phyloP scores from a whole-genome alignment of 1,140 invertebrate species.

The Steinernema khuongi region DNA sequence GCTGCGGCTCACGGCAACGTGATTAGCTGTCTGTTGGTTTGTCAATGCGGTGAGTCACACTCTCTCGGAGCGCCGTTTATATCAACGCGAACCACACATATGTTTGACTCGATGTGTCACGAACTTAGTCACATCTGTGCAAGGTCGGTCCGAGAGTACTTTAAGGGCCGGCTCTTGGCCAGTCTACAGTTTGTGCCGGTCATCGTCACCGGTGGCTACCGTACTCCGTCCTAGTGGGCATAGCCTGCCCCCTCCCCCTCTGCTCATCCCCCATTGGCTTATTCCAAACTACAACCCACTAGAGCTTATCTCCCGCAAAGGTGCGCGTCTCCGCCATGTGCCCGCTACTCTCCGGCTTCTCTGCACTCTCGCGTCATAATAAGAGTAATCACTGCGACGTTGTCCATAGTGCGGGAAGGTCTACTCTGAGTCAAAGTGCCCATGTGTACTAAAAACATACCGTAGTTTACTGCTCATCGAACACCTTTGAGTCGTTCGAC shows the following conservation, averaged over 20 bases:
- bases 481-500: no score
- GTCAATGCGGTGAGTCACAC: background rate
- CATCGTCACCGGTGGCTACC: no score
- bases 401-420: background rate
- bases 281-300: background rate
- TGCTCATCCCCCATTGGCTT: no score
- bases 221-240: no score
- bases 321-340: background rate
- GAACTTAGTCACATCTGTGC: background rate
- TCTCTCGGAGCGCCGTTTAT: background rate
- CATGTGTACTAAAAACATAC: slow-evolving; percentile 4
- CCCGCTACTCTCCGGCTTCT: background rate
- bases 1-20: background rate
- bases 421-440: background rate
- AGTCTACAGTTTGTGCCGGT: no score
- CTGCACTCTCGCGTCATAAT: background rate
- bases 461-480: background rate
- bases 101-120: background rate
- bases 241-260: no score
- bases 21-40: background rate
- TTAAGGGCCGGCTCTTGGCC: no score
- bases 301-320: background rate
- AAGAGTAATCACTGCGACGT: background rate
- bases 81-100: background rate
- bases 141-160: background rate